Percentiles rank a stretch among this genome's conserved stretches.
Evolutionary conservation across 2,797 vertebrate genomes (phyloP).

Genomic region (Meda fulgida): DNA sequence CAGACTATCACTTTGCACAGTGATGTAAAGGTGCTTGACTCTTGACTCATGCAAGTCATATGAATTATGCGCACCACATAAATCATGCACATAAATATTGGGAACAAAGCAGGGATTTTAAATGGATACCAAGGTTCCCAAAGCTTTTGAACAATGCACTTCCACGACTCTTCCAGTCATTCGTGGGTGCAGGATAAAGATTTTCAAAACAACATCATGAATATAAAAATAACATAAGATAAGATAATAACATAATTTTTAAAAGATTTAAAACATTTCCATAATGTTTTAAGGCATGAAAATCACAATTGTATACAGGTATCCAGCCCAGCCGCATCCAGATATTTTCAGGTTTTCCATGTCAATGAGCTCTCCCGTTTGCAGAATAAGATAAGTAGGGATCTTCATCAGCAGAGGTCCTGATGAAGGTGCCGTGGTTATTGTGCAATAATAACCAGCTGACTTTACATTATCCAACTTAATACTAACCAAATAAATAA

Average conservation of each 20-base stretch:
- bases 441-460: not conserved
- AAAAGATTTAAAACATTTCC: not conserved
- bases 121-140: not conserved
- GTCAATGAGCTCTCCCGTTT: not conserved
- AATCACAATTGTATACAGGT: not conserved
- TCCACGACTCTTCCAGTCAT: not conserved
- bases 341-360: not conserved
- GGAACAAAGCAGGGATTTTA: constrained; percentile 1
- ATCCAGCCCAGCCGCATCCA: too few species aligned
- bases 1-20: constrained; percentile 64
- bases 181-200: not conserved
- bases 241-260: not conserved
- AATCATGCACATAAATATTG: not conserved
- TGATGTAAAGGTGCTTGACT: constrained; percentile 35
- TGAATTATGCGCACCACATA: not conserved
- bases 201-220: not conserved
- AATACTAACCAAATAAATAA: not conserved
- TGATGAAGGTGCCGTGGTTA: not conserved
- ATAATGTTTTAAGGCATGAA: not conserved
- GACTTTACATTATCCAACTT: too few species aligned
- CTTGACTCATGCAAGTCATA: not conserved
- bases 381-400: not conserved
- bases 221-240: too few species aligned
- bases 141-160: not conserved
- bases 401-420: too few species aligned